Conservation (phyloP, 2,113 vertebrate genomes). For the Ornithorhynchus anatinus region DNA sequence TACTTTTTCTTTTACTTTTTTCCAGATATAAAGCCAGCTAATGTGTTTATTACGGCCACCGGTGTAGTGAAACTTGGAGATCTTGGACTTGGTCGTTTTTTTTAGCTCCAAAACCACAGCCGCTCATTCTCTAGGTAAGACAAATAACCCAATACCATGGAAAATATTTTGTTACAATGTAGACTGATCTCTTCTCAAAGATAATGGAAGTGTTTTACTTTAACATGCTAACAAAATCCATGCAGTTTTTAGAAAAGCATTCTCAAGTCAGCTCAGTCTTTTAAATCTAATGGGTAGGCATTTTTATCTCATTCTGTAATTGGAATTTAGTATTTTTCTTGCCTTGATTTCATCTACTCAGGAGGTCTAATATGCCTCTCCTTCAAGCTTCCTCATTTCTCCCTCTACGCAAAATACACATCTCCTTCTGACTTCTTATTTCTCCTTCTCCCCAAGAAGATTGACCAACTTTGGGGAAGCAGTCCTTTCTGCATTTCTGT, state of each 20-base stretch:
- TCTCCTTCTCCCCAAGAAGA: too few relatives aligned
- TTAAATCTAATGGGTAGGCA: neutral
- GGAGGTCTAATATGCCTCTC: neutral
- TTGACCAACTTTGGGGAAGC: too few relatives aligned
- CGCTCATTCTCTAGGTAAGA: constrained; percentile 94
- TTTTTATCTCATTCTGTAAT: neutral
- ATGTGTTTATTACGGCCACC: constrained; percentile 97
- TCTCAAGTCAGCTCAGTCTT: neutral
- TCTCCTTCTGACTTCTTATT: too few relatives aligned
- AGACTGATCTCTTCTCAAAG: constrained; percentile 46
- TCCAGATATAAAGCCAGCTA: constrained; percentile 96
- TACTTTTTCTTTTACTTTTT: neutral
- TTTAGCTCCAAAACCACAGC: constrained; percentile 98
- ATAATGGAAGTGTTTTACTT: constrained; percentile 75
- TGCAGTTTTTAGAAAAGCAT: neutral
- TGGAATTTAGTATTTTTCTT: neutral
- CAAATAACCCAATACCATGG: neutral
- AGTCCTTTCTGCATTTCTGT: too few relatives aligned
- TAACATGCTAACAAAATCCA: neutral
- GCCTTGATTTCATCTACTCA: neutral
- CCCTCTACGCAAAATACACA: too few relatives aligned
- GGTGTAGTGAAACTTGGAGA: constrained; percentile 98
- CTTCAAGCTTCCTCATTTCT: too few relatives aligned
- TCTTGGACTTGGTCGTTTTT: constrained; percentile 92
- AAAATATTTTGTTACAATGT: neutral